A percentile compares a stretch with the other conserved stretches of the same genome.
Conservation (phyloP, 2,113 vertebrate genomes). For the Forbesichthys papilliferus region DNA sequence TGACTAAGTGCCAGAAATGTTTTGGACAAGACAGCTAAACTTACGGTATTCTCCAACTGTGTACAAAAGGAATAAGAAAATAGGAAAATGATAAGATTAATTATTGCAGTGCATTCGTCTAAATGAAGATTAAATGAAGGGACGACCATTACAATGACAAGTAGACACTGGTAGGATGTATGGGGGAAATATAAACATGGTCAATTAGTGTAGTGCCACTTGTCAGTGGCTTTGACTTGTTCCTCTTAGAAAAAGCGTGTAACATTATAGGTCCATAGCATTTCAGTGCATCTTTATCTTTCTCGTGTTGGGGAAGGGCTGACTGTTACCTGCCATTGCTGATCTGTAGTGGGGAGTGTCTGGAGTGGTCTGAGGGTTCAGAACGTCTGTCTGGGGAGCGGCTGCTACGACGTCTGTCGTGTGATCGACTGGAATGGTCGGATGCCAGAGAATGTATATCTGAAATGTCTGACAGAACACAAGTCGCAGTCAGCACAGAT, state of each 20-base stretch:
- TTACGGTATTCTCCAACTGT: conserved; percentile 63
- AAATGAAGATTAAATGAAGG: not conserved
- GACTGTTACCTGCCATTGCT: conserved; percentile 91
- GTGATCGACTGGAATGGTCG: conserved; percentile 96
- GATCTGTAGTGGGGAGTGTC: conserved; percentile 94
- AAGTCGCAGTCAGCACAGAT: conserved; percentile 15
- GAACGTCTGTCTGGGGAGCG: conserved; percentile 94
- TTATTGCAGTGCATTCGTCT: not conserved
- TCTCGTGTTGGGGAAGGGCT: not conserved
- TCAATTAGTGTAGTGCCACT: too few species aligned
- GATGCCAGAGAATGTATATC: conserved; percentile 98
- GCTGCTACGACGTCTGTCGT: conserved; percentile 90
- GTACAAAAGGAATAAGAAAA: conserved; percentile 13
- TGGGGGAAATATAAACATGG: too few species aligned
- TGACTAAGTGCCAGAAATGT: not conserved
- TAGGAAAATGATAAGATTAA: not conserved
- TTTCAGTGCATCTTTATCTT: not conserved
- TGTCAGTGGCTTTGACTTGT: too few species aligned
- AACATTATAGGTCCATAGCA: not conserved
- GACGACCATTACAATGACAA: too few species aligned
- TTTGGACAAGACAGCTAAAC: conserved; percentile 21
- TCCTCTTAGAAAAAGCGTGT: too few species aligned
- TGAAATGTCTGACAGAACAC: conserved; percentile 90
- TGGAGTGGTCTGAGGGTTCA: conserved; percentile 94
- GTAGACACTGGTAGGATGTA: too few species aligned